Evolutionary conservation across 2,113 vertebrate genomes (phyloP).

Genomic region (Microcebus tavaratra): DNA sequence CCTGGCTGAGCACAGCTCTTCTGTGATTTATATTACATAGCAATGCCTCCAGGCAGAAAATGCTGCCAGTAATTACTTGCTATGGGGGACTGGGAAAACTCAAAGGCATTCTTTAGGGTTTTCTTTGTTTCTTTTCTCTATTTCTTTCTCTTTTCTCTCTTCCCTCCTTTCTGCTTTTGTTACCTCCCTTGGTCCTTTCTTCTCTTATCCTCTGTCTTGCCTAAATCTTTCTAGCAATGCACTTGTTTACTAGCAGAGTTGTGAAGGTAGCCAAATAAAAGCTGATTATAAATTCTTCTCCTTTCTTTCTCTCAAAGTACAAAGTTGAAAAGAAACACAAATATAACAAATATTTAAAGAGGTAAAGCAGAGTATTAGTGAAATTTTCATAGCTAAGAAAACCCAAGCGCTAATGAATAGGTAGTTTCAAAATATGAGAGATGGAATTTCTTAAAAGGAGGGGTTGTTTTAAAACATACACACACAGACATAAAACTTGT

Average conservation of each 20-base stretch:
- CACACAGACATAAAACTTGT: background rate
- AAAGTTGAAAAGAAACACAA: background rate
- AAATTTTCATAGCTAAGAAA: constrained; percentile 7
- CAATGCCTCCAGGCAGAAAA: background rate
- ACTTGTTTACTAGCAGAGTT: background rate
- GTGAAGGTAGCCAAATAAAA: constrained; percentile 15
- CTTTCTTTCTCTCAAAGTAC: background rate
- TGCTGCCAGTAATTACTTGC: background rate
- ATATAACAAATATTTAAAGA: background rate
- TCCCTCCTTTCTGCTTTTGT: no score
- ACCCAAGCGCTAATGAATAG: background rate
- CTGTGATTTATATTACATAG: background rate
- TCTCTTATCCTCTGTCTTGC: background rate
- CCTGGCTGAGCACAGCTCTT: background rate
- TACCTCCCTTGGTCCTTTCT: no score
- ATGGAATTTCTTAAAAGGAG: background rate
- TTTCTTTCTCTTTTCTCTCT: background rate
- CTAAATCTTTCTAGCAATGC: background rate
- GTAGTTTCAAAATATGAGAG: constrained; percentile 9
- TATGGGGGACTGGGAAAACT: background rate
- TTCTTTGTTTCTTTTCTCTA: background rate
- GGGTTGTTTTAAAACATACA: background rate
- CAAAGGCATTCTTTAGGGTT: background rate
- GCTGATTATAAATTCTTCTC: background rate
- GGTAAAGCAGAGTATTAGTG: background rate